Evolutionary conservation across 2,888 invertebrate genomes (phyloP).

Genomic region (Leptothorax acervorum): DNA sequence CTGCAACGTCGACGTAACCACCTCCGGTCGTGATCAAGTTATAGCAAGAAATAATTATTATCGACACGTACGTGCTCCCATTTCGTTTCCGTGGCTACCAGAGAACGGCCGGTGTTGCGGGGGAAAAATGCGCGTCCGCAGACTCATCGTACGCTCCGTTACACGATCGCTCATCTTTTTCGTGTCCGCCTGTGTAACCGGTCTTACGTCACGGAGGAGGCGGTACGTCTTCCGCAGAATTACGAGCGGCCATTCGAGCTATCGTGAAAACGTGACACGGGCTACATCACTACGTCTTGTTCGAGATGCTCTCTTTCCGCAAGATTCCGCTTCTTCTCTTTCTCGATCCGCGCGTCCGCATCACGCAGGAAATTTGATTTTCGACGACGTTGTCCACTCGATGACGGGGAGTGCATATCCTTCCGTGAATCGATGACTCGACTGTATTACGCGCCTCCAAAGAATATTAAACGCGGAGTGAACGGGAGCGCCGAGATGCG

Average conservation of each 20-base stretch:
- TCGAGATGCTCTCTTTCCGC: conserved; percentile 11
- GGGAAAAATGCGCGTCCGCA: conserved; percentile 60
- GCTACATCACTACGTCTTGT: conserved; percentile 1
- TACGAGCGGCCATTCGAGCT: conserved; percentile 35
- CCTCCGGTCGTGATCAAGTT: conserved; percentile 10
- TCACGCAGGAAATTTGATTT: conserved; percentile 70
- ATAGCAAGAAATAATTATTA: conserved; percentile 33
- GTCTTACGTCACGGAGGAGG: conserved; percentile 62
- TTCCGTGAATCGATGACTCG: conserved; percentile 75
- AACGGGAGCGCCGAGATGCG: conserved; percentile 23
- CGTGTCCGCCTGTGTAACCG: conserved; percentile 61
- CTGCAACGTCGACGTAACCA: conserved; percentile 12
- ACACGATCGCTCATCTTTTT: conserved; percentile 66
- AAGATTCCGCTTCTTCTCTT: conserved; percentile 6
- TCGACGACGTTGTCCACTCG: conserved; percentile 56
- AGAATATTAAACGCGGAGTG: conserved; percentile 71
- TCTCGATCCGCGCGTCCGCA: conserved; percentile 47
- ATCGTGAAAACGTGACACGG: conserved; percentile 55
- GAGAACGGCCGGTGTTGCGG: conserved; percentile 15
- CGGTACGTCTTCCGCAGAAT: conserved; percentile 38
- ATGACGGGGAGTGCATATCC: conserved; percentile 48
- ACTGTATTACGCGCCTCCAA: conserved; percentile 69
- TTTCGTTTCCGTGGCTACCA: conserved; percentile 56
- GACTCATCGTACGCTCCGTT: conserved; percentile 65
- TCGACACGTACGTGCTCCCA: conserved; percentile 58